Evolutionary conservation across 2,797 vertebrate genomes (phyloP).

Genomic region (Mus caroli): DNA sequence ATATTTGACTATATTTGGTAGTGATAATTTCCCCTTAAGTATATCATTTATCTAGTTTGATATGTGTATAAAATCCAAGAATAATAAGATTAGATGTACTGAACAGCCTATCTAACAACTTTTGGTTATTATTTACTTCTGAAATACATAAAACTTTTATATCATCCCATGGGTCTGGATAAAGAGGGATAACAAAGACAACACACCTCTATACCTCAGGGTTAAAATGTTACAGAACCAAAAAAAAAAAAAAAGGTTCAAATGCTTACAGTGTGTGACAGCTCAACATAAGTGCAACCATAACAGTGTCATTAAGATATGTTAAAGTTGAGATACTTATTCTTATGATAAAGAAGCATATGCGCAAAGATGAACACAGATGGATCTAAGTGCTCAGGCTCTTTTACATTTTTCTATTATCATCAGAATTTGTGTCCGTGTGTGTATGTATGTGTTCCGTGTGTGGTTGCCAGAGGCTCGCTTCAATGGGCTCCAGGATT

Average conservation of each 20-base stretch:
- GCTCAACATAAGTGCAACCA: constrained; percentile 11
- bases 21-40: constrained; percentile 52
- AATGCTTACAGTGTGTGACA: constrained; percentile 27
- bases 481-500: not conserved
- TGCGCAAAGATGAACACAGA: constrained; percentile 30
- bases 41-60: constrained; percentile 53
- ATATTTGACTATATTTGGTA: constrained; percentile 23
- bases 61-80: constrained; percentile 55
- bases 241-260: constrained; percentile 18
- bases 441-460: not conserved
- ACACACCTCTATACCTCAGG: not conserved
- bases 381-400: not conserved
- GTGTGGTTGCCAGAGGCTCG: not conserved
- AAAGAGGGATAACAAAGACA: constrained; percentile 11
- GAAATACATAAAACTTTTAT: constrained; percentile 45
- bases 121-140: constrained; percentile 11
- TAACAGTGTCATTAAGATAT: constrained; percentile 20
- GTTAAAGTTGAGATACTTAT: not conserved
- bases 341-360: not conserved
- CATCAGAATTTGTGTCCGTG: not conserved
- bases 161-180: not conserved
- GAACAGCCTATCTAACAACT: not conserved
- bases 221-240: not conserved
- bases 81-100: not conserved
- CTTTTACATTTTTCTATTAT: not conserved